These are phyloP conservation scores for Leptodirus hochenwartii DNA, from an alignment of 2,888 invertebrate species.

Conservation along the genomic window DNA sequence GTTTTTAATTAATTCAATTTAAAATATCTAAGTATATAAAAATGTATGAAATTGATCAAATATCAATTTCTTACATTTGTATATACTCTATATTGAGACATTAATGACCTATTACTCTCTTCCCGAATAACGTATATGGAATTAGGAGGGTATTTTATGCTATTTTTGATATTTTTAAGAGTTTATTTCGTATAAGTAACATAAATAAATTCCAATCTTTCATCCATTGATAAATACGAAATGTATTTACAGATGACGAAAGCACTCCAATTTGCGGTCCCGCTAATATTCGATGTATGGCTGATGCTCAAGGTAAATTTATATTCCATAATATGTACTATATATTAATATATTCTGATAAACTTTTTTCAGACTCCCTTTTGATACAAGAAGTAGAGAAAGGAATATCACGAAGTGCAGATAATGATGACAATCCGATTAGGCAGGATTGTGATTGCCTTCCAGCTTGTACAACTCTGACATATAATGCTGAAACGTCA, in stretches of 20 bases:
- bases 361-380: slow-evolving; percentile 28
- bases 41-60: not conserved
- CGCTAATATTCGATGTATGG: slow-evolving; percentile 34
- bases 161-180: too few species aligned
- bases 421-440: slow-evolving; percentile 1
- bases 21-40: too few species aligned
- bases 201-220: too few species aligned
- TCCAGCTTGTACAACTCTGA: slow-evolving; percentile 48
- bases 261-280: slow-evolving; percentile 37
- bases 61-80: not conserved
- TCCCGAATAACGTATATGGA: too few species aligned
- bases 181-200: too few species aligned
- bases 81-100: too few species aligned
- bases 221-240: too few species aligned
- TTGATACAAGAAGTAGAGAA: slow-evolving; percentile 31
- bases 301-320: slow-evolving; percentile 34
- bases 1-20: slow-evolving; percentile 1
- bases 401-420: slow-evolving; percentile 18
- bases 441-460: slow-evolving; percentile 33
- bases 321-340: not conserved
- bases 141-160: too few species aligned
- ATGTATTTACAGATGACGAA: slow-evolving; percentile 31
- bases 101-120: too few species aligned
- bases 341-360: not conserved
- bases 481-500: slow-evolving; percentile 53